These are phyloP conservation scores for Clitarchus hookeri DNA, from an alignment of 2,888 invertebrate species.

Conservation along the genomic window DNA sequence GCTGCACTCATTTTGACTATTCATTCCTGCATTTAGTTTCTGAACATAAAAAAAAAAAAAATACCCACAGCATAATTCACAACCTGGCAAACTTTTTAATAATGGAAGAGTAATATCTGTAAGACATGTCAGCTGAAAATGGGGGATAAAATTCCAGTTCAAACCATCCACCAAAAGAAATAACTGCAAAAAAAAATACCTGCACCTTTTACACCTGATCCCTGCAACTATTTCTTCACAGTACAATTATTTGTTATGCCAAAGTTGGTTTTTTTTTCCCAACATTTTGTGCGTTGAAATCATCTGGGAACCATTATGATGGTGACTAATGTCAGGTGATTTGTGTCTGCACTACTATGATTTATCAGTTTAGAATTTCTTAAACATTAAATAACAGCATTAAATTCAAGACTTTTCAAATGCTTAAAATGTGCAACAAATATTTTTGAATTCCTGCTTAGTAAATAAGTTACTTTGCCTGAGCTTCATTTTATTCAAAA, in stretches of 20 bases:
- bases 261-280: constrained; percentile 26
- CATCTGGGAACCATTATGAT: constrained; percentile 14
- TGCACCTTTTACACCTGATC: too few relatives aligned
- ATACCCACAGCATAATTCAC: too few relatives aligned
- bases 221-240: neutral
- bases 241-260: constrained; percentile 30
- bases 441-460: constrained; percentile 5
- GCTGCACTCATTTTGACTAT: too few relatives aligned
- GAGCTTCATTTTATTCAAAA: constrained; percentile 28
- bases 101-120: too few relatives aligned
- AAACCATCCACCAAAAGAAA: too few relatives aligned
- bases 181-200: too few relatives aligned
- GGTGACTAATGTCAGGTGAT: neutral
- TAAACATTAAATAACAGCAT: constrained; percentile 28
- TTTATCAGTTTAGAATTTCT: constrained; percentile 21
- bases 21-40: too few relatives aligned
- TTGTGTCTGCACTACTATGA: neutral
- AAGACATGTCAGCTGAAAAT: too few relatives aligned
- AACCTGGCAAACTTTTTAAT: too few relatives aligned
- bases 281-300: constrained; percentile 19
- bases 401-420: constrained; percentile 26
- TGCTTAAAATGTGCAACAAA: constrained; percentile 27
- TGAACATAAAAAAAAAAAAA: too few relatives aligned
- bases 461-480: neutral
- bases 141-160: too few relatives aligned